A percentile compares a stretch with the other conserved stretches of the same genome.
phyloP scores from a whole-genome alignment of 2,113 vertebrate species.

The Paramisgurnus dabryanus region DNA sequence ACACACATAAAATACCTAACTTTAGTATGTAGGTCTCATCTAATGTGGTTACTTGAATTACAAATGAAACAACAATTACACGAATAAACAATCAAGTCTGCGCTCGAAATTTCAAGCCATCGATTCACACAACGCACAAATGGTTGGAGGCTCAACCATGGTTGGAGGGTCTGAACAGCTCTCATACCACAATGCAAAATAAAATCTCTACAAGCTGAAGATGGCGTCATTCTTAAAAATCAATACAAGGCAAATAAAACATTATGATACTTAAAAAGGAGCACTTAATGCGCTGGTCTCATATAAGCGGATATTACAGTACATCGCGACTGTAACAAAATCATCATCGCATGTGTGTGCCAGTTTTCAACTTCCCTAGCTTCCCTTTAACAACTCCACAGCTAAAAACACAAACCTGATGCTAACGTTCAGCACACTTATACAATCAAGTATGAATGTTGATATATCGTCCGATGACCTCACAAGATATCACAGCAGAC shows the following conservation, averaged over 20 bases:
- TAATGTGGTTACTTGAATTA: slow-evolving; percentile 44
- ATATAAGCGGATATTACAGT: slow-evolving; percentile 39
- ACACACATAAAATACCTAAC: slow-evolving; percentile 34
- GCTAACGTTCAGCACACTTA: slow-evolving; percentile 42
- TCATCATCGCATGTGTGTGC: neutral
- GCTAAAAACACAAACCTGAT: slow-evolving; percentile 39
- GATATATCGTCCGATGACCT: slow-evolving; percentile 33
- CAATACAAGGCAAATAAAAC: slow-evolving; percentile 21
- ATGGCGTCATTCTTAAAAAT: slow-evolving; percentile 37
- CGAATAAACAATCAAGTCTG: slow-evolving; percentile 27
- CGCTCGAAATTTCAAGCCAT: slow-evolving; percentile 34
- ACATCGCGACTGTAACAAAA: slow-evolving; percentile 36
- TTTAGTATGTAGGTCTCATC: slow-evolving; percentile 38
- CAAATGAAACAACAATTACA: slow-evolving; percentile 45
- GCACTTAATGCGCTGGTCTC: slow-evolving; percentile 42
- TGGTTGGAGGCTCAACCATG: neutral
- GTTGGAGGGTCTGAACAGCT: neutral
- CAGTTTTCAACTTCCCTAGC: slow-evolving; percentile 7
- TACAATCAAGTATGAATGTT: slow-evolving; percentile 51
- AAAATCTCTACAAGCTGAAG: slow-evolving; percentile 37
- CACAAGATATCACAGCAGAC: slow-evolving; percentile 47
- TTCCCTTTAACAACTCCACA: slow-evolving; percentile 12
- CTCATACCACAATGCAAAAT: slow-evolving; percentile 1
- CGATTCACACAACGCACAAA: slow-evolving; percentile 26
- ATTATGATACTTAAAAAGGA: slow-evolving; percentile 17